Conservation (phyloP, 2,797 vertebrate genomes). For the Euphonia xanthogaster region DNA sequence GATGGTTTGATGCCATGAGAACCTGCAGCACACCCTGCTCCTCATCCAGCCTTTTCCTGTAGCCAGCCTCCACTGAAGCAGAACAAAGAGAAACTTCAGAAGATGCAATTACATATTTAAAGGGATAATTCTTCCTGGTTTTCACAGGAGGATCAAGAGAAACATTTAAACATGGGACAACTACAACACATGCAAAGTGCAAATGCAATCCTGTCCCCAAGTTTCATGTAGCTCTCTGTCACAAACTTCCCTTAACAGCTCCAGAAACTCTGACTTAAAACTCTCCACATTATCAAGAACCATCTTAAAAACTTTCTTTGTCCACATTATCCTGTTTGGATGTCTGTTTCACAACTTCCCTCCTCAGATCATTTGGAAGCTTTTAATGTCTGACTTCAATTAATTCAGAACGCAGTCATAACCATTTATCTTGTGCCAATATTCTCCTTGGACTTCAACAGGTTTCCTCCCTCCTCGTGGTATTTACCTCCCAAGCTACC, state of each 20-base stretch:
- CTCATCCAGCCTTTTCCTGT: neutral
- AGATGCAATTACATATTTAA: neutral
- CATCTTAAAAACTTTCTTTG: constrained; percentile 50
- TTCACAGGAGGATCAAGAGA: neutral
- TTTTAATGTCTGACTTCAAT: constrained; percentile 62
- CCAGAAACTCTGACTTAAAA: neutral
- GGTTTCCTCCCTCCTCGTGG: constrained; percentile 44
- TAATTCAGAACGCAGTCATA: neutral
- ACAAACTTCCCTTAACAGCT: neutral
- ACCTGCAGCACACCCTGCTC: neutral
- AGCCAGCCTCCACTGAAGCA: neutral
- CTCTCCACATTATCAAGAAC: neutral
- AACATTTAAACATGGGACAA: neutral
- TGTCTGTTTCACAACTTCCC: constrained; percentile 40
- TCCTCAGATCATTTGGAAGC: neutral
- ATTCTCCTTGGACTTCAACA: neutral
- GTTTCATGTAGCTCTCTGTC: neutral
- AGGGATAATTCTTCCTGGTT: neutral
- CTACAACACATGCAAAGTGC: neutral
- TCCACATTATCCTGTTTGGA: constrained; percentile 55
- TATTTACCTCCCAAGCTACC: constrained; percentile 1
- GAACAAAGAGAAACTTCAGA: neutral
- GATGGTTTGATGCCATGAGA: neutral
- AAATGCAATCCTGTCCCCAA: neutral
- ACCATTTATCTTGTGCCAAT: constrained; percentile 55